Conservation (phyloP, 2,797 vertebrate genomes). For the Thalassophryne amazonica region DNA sequence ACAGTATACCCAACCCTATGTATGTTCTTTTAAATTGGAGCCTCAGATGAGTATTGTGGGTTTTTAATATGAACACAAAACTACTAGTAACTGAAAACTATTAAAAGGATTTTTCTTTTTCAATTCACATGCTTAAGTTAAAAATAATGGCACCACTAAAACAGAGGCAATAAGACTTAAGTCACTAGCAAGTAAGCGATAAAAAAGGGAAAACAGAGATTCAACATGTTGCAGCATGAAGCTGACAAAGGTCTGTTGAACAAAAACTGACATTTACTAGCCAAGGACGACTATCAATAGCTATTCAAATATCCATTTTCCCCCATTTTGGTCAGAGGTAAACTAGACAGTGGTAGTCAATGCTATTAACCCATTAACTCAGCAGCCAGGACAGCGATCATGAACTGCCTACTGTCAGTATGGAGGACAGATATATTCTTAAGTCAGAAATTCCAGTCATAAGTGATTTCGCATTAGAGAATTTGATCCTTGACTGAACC, state of each 20-base stretch:
- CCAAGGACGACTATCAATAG: conserved; percentile 5
- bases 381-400: conserved; percentile 36
- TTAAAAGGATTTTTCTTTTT: too few species aligned
- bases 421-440: conserved; percentile 4
- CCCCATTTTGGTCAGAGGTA: conserved; percentile 51
- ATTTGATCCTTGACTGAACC: conserved; percentile 1
- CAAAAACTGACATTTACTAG: neutral
- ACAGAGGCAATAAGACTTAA: too few species aligned
- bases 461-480: neutral
- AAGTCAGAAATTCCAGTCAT: conserved; percentile 3
- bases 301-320: conserved; percentile 9
- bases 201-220: too few species aligned
- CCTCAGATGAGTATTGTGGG: too few species aligned
- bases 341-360: conserved; percentile 32
- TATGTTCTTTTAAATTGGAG: too few species aligned
- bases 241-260: neutral
- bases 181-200: too few species aligned
- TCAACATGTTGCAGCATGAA: too few species aligned
- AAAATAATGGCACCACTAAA: too few species aligned
- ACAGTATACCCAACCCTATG: too few species aligned
- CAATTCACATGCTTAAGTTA: too few species aligned
- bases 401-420: conserved; percentile 1
- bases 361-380: conserved; percentile 63
- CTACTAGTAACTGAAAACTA: too few species aligned
- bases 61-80: too few species aligned